Base-by-base conservation (phyloP, 2,113 vertebrate genomes). In the Seriola dumerili region DNA sequence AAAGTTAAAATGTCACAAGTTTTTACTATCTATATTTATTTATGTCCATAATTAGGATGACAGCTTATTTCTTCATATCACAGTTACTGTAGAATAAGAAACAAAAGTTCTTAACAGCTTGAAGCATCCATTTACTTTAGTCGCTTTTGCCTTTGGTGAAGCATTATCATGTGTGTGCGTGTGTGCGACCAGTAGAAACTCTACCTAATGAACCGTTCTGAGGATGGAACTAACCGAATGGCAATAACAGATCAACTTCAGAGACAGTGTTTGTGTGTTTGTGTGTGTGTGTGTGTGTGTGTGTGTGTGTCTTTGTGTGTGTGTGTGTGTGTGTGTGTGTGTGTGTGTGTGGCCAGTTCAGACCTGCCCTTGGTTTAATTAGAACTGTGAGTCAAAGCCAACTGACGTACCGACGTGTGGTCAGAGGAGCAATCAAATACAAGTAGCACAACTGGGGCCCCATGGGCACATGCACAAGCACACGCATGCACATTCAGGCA, bases 321-420 rank as follows among this genome's bases (percentile, higher is more conserved):
- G 19, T 68, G 66, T 74, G 73, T 59, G 66, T 84, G 52, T 34
- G 58, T 57, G 72, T 75, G 65, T 62, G 79, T 57, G 25, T 69
- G 55, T 78, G 57, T 79, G 70, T 76, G 78, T 59, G 83, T 59
- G 81, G 93, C 97, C 95, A 95, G 97, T 96, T 94, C 64, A 91
- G 95, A 96, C 97, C 96, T 48, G 96, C 88, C 95, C 89, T 86
- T 91, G 14, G 78, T 94, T 96, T 97, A 96, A 97, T 97, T 96
- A 96, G 67, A 94, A 83, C 89, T 88, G 90, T 90, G 91, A 94
- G 90, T 93, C 93, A 91, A 95, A 95, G 95, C 92, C 94, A 94
- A 94, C 82, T 88, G 79, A 91, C 63, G 63, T 94, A 94, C 82
- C 88, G 79, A 91, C 63, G 61, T 94, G 94, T 91, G 93, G 93